phyloP scores from a whole-genome alignment of 2,797 vertebrate species.

The Rhyacichthys aspro region DNA sequence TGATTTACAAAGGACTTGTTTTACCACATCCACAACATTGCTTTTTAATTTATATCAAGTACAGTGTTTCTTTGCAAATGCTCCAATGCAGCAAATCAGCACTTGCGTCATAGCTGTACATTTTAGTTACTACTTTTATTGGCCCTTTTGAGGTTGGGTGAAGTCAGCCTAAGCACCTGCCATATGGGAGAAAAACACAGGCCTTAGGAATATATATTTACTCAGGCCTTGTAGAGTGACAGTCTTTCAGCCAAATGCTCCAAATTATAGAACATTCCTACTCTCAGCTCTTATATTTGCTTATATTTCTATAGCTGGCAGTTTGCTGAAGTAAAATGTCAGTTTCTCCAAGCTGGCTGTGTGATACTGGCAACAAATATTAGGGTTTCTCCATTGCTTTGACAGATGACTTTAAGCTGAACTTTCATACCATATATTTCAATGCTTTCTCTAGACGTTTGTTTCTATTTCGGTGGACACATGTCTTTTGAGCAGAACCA shows the following conservation, averaged over 20 bases:
- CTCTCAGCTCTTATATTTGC: constrained; percentile 34
- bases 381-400: background rate
- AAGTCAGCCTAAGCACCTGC: constrained; percentile 67
- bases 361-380: constrained; percentile 36
- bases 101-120: constrained; percentile 45
- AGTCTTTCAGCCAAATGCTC: constrained; percentile 27
- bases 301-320: constrained; percentile 48
- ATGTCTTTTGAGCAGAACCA: background rate
- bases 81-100: constrained; percentile 25
- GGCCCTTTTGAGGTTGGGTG: constrained; percentile 60
- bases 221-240: constrained; percentile 40
- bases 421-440: background rate
- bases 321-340: constrained; percentile 39
- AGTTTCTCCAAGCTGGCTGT: constrained; percentile 18
- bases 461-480: background rate
- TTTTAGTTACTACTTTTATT: constrained; percentile 53
- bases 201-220: constrained; percentile 47
- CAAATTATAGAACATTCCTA: constrained; percentile 40
- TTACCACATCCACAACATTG: too few relatives aligned
- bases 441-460: too few relatives aligned
- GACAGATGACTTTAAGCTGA: constrained; percentile 5
- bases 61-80: too few relatives aligned
- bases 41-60: too few relatives aligned
- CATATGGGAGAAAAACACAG: constrained; percentile 56
- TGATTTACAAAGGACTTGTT: too few relatives aligned